Percentiles rank a stretch among this genome's conserved stretches.
Conservation (phyloP, 2,113 vertebrate genomes). For the Burhinus bistriatus region DNA sequence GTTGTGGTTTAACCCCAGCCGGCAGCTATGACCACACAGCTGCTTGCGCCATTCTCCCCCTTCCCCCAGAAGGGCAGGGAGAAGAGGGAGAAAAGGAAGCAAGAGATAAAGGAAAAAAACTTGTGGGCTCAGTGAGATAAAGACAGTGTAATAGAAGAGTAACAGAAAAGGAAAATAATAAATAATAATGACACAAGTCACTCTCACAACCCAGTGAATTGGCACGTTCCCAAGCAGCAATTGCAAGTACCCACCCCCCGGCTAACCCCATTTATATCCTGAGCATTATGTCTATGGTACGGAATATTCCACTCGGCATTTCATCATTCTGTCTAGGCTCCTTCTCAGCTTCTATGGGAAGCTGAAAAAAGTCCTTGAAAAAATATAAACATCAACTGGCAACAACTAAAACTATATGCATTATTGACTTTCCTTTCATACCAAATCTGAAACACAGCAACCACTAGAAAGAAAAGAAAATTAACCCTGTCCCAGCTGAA, state of each 20-base stretch:
- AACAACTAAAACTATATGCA: background rate
- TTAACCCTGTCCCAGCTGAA: background rate
- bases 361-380: background rate
- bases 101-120: background rate
- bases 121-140: background rate
- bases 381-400: background rate
- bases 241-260: background rate
- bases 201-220: background rate
- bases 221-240: background rate
- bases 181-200: background rate
- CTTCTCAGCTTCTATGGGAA: background rate
- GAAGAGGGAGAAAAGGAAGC: background rate
- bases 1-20: background rate
- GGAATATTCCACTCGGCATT: background rate
- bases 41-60: background rate
- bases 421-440: background rate
- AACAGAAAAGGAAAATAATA: background rate
- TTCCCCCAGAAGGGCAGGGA: background rate
- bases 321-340: background rate
- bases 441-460: background rate
- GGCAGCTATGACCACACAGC: background rate
- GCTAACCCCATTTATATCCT: too few species aligned
- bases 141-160: background rate
- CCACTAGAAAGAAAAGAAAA: background rate
- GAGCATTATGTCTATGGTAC: background rate